These are phyloP conservation scores for Dendrocopos noguchii DNA, from an alignment of 2,113 vertebrate genomes.

Conservation along the genomic window DNA sequence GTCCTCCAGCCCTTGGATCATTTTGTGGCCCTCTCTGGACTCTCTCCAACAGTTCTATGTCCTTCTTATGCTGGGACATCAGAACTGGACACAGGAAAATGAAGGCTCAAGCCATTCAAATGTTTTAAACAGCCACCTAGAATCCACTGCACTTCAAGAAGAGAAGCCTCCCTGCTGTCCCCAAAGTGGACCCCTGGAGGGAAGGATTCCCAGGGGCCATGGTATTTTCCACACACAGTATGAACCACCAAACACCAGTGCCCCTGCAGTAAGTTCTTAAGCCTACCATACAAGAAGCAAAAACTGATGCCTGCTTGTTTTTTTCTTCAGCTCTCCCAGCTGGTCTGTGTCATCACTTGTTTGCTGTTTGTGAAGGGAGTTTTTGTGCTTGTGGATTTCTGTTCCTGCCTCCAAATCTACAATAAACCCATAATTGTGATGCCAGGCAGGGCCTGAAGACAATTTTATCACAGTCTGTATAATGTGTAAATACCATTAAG, in stretches of 20 bases:
- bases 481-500: slow-evolving; percentile 82
- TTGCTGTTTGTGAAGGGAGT: background rate
- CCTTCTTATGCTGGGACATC: no score
- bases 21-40: no score
- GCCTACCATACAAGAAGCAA: background rate
- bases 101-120: background rate
- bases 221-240: background rate
- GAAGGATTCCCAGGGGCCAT: background rate
- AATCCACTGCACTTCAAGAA: background rate
- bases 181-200: background rate
- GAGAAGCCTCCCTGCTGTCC: background rate
- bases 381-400: slow-evolving; percentile 24
- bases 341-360: background rate
- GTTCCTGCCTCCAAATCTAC: background rate
- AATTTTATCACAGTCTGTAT: slow-evolving; percentile 78
- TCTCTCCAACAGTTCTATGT: no score
- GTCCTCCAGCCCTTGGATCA: no score
- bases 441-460: slow-evolving; percentile 61
- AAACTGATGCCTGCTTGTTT: background rate
- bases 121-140: background rate
- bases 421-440: slow-evolving; percentile 57
- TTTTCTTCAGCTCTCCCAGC: background rate
- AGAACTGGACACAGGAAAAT: background rate
- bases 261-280: background rate
- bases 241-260: background rate